Base-by-base conservation (phyloP, 30 jellyfish, hydroid and myxozoan species). In the Clytia hemisphaerica region DNA sequence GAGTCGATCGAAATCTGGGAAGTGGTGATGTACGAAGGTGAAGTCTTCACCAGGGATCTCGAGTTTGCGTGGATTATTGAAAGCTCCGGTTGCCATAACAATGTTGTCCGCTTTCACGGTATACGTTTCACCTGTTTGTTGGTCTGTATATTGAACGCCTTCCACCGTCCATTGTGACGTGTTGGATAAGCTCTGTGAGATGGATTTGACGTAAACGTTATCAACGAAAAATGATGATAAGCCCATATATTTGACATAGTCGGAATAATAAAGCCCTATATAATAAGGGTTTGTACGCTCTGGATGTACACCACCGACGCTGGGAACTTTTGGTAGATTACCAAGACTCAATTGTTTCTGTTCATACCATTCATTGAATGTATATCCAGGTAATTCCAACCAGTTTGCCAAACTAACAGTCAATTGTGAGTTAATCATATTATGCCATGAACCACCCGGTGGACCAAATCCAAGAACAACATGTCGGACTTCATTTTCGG, bases 391-490 rank as follows among this genome's bases (percentile, higher is more conserved):
- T 15, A 86, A 61, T 70, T 86, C 96, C 26, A 86, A 78, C 96
- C 96, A 86, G 49, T 72, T 64, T 18, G 80, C 88, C 45, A 86
- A 68, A 34, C 96, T 86, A 27, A 86, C 70, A 24, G 94, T 78
- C 58, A 79, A 84, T 78, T 86, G 96, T 37, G 94, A 86, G 36
- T 86, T 78, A 3, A 24, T 38, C 96, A 86, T 86, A 24, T 77
- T 79, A 69, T 86, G 96, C 96, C 96, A 86, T 22, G 96, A 62
- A 27, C 96, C 96, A 33, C 96, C 96, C 6, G 94, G 79, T 14
- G 92, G 96, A 27, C 96, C 96, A 30, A 68, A 64, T 2, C 96
- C 96, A 66, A 86, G 92, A 4, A 74, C 94, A 33, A 78, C 30
- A 74, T 86, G 96, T 47, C 85, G 88, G 63, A 64, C 77, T 28